phyloP scores from a whole-genome alignment of 2,797 vertebrate species.

The Poliocrania exsul region DNA sequence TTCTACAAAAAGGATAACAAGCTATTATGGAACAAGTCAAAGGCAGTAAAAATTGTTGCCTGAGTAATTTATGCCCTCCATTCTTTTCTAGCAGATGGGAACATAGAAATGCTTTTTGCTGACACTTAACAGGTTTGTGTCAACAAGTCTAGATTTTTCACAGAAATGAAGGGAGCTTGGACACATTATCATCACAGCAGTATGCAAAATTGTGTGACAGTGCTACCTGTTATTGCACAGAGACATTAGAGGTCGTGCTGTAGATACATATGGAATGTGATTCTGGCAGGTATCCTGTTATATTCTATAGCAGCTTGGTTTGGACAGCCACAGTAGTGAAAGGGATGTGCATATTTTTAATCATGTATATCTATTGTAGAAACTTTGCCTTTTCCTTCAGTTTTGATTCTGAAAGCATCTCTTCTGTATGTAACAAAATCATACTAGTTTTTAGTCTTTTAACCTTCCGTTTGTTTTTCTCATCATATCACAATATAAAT shows the following conservation, averaged over 20 bases:
- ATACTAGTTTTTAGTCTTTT: not conserved
- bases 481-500: fast-evolving
- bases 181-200: not conserved
- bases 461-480: not conserved
- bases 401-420: not conserved
- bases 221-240: not conserved
- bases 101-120: not conserved
- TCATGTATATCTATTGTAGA: fast-evolving
- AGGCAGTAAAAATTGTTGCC: not conserved
- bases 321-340: not conserved
- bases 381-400: not conserved
- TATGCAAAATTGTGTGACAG: not conserved
- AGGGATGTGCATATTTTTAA: not conserved
- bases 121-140: not conserved
- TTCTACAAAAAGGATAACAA: not conserved
- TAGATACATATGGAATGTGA: not conserved
- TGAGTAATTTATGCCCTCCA: not conserved
- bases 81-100: not conserved
- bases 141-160: not conserved
- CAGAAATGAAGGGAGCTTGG: not conserved
- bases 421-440: not conserved
- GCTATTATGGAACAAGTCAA: not conserved
- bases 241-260: not conserved
- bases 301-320: not conserved
- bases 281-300: not conserved